Percentiles rank a stretch among this genome's conserved stretches.
These are phyloP conservation scores for Drosophila murphyi DNA, from an alignment of 1,140 invertebrate genomes.

Conservation along the genomic window DNA sequence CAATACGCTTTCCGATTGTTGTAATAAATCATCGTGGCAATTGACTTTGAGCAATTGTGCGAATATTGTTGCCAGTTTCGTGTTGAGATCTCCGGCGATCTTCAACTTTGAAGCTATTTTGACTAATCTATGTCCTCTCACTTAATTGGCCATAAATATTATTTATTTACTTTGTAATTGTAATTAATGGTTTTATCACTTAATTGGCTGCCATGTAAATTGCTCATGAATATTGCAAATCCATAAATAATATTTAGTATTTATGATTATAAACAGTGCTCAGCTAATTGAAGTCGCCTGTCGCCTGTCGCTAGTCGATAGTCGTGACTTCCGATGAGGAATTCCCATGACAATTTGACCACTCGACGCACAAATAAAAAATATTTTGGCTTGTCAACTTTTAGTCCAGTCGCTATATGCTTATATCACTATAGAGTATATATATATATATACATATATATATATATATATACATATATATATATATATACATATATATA, in stretches of 20 bases:
- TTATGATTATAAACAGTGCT: not conserved
- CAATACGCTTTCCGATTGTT: slow-evolving; percentile 35
- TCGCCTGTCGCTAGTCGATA: no score
- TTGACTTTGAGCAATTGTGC: slow-evolving; percentile 72
- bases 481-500: slow-evolving; percentile 20
- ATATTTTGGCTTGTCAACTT: slow-evolving; percentile 23
- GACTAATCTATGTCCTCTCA: slow-evolving; percentile 26
- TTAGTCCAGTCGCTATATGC: slow-evolving; percentile 27
- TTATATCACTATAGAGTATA: slow-evolving; percentile 19
- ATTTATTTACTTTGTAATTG: not conserved
- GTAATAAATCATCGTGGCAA: slow-evolving; percentile 57
- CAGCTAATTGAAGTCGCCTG: slow-evolving; percentile 26
- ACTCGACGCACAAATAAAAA: slow-evolving; percentile 36
- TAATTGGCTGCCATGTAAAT: slow-evolving; percentile 51
- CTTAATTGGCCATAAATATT: slow-evolving; percentile 64
- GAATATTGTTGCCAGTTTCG: slow-evolving; percentile 43
- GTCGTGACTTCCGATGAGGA: slow-evolving; percentile 23
- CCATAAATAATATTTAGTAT: slow-evolving; percentile 39
- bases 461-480: not conserved
- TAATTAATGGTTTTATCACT: slow-evolving; percentile 19
- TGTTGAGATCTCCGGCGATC: slow-evolving; percentile 13
- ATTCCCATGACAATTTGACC: slow-evolving; percentile 26
- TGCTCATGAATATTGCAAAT: slow-evolving; percentile 39
- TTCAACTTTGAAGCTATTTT: not conserved
- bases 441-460: slow-evolving; percentile 18